Percentiles rank a stretch among this genome's conserved stretches.
Conservation (phyloP, 1,140 invertebrate genomes). For the Drosophila novamexicana region DNA sequence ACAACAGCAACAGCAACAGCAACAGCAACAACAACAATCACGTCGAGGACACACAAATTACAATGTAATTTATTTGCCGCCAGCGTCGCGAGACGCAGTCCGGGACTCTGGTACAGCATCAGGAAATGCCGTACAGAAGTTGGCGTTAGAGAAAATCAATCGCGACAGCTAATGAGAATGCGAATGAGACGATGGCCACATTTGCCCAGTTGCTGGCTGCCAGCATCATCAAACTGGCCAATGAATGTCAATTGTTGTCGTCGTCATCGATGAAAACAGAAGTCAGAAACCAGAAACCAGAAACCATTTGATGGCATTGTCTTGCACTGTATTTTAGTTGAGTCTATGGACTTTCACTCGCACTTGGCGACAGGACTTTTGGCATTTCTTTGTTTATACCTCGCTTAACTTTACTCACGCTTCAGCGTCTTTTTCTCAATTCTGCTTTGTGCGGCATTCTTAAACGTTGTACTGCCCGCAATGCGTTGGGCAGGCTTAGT, state of each 20-base stretch:
- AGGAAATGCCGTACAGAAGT: constrained; percentile 5
- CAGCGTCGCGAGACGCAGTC: constrained; percentile 32
- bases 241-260: constrained; percentile 80
- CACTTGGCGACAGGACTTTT: neutral
- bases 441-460: neutral
- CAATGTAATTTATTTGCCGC: constrained; percentile 83
- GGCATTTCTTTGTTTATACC: neutral
- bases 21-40: constrained; percentile 43
- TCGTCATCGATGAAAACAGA: constrained; percentile 44
- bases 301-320: constrained; percentile 25
- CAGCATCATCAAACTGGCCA: constrained; percentile 71
- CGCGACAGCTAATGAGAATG: constrained; percentile 51
- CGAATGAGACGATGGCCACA: constrained; percentile 14
- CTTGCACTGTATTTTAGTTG: neutral
- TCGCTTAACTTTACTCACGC: neutral
- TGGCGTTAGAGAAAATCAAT: constrained; percentile 76
- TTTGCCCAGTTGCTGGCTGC: constrained; percentile 8
- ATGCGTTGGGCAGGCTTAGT: too few species aligned
- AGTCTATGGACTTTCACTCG: neutral
- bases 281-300: constrained; percentile 39
- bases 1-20: constrained; percentile 23
- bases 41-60: constrained; percentile 75
- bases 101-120: constrained; percentile 11
- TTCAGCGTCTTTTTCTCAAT: neutral
- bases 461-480: too few species aligned